A percentile compares a stretch with the other conserved stretches of the same genome.
These are phyloP conservation scores for Ylistrum balloti DNA, from an alignment of 1,140 invertebrate species.

Conservation along the genomic window DNA sequence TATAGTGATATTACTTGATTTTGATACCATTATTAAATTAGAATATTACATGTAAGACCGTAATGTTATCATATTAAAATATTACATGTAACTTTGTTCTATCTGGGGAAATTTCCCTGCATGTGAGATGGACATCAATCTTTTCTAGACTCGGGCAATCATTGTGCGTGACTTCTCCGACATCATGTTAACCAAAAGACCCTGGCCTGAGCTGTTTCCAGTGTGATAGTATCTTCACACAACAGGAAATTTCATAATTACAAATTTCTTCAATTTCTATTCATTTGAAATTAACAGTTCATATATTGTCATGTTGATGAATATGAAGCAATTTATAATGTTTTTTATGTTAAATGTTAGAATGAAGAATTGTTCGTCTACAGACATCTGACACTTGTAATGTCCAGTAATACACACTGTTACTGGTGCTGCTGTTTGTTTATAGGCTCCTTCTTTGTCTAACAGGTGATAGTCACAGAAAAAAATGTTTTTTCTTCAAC, in stretches of 20 bases:
- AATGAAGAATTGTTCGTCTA: neutral
- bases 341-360: neutral
- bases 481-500: too few species aligned
- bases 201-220: neutral
- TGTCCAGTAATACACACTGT: too few species aligned
- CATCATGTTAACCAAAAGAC: constrained; percentile 23
- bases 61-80: neutral
- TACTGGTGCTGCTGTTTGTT: too few species aligned
- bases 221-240: neutral
- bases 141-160: neutral
- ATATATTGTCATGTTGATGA: neutral
- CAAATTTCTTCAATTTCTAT: neutral
- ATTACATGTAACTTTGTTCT: neutral
- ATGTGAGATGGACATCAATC: constrained; percentile 26
- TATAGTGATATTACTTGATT: neutral
- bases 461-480: neutral
- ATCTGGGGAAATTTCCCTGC: neutral
- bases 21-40: constrained; percentile 13
- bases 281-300: constrained; percentile 20
- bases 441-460: neutral
- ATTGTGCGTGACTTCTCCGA: neutral
- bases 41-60: neutral
- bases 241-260: constrained; percentile 6
- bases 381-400: too few species aligned
- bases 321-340: neutral